A percentile compares a stretch with the other conserved stretches of the same genome.
phyloP scores from a whole-genome alignment of 1,140 invertebrate genomes.

The Bombus turneri region DNA sequence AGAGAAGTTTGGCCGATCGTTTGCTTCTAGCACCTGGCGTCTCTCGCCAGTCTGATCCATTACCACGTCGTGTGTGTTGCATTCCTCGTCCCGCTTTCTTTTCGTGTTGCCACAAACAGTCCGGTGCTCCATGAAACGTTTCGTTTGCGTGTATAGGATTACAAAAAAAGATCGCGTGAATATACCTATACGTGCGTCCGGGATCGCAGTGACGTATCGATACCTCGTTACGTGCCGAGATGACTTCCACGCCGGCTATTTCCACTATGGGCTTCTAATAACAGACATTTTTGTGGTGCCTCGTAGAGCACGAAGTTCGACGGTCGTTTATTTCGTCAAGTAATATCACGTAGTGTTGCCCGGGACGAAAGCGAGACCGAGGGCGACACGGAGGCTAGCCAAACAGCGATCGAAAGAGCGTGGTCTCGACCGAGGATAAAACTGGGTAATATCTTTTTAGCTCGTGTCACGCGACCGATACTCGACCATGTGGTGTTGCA shows the following conservation, averaged over 20 bases:
- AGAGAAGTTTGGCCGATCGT: constrained; percentile 19
- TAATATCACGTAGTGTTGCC: not conserved
- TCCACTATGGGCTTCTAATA: constrained; percentile 5
- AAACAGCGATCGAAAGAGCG: constrained; percentile 9
- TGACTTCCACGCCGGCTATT: constrained; percentile 11
- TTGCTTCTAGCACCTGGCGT: constrained; percentile 34
- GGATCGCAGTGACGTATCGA: constrained; percentile 1
- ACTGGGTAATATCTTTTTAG: constrained; percentile 43
- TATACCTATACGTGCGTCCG: not conserved
- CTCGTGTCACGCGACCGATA: constrained; percentile 33
- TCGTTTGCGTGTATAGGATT: not conserved
- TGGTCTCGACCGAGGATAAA: constrained; percentile 6
- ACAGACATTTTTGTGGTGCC: constrained; percentile 17
- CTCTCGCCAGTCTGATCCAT: constrained; percentile 10
- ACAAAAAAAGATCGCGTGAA: not conserved
- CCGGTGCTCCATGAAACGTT: not conserved
- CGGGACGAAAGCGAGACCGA: not conserved
- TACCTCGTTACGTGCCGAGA: not conserved
- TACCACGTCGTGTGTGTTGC: not conserved
- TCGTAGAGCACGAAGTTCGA: not conserved
- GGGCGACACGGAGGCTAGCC: not conserved
- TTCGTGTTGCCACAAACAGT: not conserved
- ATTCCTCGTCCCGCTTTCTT: constrained; percentile 30
- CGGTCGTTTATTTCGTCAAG: too few species aligned
- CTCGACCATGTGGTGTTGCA: constrained; percentile 40